These are phyloP conservation scores for Himalopsyche japonica DNA, from an alignment of 2,888 invertebrate species.

Conservation along the genomic window DNA sequence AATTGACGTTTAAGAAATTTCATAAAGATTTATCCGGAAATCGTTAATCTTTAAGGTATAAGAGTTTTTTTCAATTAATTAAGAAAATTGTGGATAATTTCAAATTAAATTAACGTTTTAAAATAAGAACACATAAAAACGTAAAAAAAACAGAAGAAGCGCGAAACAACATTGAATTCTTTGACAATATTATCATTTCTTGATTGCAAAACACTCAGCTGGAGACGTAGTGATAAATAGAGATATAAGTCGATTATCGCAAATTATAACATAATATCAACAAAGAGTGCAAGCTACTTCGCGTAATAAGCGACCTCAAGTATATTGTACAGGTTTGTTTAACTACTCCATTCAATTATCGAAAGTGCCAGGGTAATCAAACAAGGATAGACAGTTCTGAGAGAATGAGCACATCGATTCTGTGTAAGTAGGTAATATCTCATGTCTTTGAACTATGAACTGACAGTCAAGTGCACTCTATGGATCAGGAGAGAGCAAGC, in stretches of 20 bases:
- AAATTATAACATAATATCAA: background rate
- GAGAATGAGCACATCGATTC: background rate
- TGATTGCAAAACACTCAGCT: no score
- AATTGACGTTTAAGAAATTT: no score
- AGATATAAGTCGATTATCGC: background rate
- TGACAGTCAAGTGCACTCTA: background rate
- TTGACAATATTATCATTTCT: no score
- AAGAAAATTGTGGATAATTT: no score
- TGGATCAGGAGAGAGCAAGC: background rate
- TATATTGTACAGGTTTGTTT: constrained; percentile 16
- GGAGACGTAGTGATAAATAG: no score
- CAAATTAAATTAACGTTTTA: no score
- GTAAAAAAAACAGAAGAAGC: no score
- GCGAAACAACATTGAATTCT: no score
- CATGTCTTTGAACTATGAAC: constrained; percentile 2
- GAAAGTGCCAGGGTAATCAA: constrained; percentile 36
- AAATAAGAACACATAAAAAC: no score
- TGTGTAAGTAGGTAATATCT: background rate
- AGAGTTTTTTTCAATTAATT: no score
- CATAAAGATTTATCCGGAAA: no score
- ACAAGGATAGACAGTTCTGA: constrained; percentile 15
- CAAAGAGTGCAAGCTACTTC: background rate
- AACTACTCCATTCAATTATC: constrained; percentile 35
- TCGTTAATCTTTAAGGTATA: no score
- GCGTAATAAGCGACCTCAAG: background rate